These are phyloP conservation scores for Agrotis segetum DNA, from an alignment of 2,888 invertebrate species.

Conservation along the genomic window DNA sequence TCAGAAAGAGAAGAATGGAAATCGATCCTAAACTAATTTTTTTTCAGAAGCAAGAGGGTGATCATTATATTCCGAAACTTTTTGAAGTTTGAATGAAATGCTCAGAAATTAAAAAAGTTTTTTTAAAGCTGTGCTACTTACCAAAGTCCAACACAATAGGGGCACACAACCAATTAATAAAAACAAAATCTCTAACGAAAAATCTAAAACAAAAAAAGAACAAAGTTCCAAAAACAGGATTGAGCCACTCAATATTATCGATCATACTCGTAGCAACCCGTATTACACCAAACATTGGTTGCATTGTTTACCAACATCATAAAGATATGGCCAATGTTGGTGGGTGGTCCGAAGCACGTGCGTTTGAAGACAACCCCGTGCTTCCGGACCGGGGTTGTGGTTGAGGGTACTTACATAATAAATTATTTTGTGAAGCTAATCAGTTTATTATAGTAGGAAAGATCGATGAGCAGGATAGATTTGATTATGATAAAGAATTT, in stretches of 20 bases:
- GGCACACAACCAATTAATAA: slow-evolving; percentile 40
- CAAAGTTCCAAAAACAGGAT: slow-evolving; percentile 58
- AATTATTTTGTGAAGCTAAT: slow-evolving; percentile 41
- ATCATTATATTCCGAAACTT: too few relatives aligned
- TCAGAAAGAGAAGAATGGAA: too few relatives aligned
- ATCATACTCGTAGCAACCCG: slow-evolving; percentile 56
- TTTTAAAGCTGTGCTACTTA: not conserved
- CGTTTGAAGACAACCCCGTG: slow-evolving; percentile 44
- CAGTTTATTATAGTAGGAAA: slow-evolving; percentile 31
- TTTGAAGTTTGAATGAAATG: not conserved
- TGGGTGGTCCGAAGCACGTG: slow-evolving; percentile 69
- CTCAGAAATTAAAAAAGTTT: too few relatives aligned
- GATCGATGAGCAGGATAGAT: slow-evolving; percentile 41
- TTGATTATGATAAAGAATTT: slow-evolving; percentile 38
- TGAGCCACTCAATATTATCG: slow-evolving; percentile 57
- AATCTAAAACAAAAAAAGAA: slow-evolving; percentile 6
- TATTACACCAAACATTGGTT: slow-evolving; percentile 59
- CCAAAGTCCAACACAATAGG: slow-evolving; percentile 6
- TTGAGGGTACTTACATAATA: slow-evolving; percentile 57
- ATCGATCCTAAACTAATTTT: too few relatives aligned
- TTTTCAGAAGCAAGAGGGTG: too few relatives aligned
- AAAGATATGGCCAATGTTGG: slow-evolving; percentile 51
- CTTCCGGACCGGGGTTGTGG: slow-evolving; percentile 68
- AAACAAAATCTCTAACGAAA: slow-evolving; percentile 26
- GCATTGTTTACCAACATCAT: slow-evolving; percentile 68